Evolutionary conservation across 2,113 vertebrate species (phyloP).

Genomic region (Corvus hawaiiensis): DNA sequence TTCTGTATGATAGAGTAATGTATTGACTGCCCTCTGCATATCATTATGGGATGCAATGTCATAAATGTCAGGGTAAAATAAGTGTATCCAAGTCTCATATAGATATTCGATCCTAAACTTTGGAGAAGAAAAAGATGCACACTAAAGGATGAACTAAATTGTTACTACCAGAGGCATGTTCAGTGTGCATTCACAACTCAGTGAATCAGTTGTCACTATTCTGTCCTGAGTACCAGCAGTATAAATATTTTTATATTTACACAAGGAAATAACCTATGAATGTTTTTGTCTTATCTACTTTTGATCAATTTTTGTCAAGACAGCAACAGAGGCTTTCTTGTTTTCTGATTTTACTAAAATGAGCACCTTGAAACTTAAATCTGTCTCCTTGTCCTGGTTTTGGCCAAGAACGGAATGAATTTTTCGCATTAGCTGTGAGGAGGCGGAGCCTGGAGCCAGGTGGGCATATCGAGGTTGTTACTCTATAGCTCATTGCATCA

Average conservation of each 20-base stretch:
- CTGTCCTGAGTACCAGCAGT: background rate
- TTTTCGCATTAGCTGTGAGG: background rate
- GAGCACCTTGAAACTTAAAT: background rate
- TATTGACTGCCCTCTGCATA: background rate
- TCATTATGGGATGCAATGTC: background rate
- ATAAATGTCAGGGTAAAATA: background rate
- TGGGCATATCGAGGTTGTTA: fast-evolving
- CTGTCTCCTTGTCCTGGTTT: background rate
- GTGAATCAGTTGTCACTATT: background rate
- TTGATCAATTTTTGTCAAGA: background rate
- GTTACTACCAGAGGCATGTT: fast-evolving
- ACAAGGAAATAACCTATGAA: background rate
- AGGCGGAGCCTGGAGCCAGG: background rate
- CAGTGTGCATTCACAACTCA: background rate
- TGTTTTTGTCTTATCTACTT: background rate
- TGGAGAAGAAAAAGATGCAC: background rate
- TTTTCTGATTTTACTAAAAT: background rate
- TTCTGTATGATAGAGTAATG: background rate
- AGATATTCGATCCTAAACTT: background rate
- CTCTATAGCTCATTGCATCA: background rate
- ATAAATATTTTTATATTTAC: background rate
- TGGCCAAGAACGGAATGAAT: fast-evolving
- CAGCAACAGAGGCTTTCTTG: background rate
- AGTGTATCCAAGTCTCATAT: background rate
- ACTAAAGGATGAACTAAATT: background rate